Conservation (phyloP, 2,888 invertebrate species). For the Phasia obesa region DNA sequence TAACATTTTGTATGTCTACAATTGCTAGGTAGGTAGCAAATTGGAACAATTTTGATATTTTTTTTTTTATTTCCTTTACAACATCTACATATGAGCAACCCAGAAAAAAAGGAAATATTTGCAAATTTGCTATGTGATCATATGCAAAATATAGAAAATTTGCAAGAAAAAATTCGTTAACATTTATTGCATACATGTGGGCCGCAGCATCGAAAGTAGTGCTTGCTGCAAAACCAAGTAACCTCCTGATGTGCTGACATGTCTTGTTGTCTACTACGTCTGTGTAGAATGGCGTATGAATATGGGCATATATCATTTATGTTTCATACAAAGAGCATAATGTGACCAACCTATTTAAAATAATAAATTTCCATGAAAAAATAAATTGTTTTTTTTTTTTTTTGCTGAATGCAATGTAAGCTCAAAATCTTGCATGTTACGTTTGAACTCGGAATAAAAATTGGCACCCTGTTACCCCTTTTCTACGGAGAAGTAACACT, state of each 20-base stretch:
- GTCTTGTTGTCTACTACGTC: constrained; percentile 52
- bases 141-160: constrained; percentile 64
- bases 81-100: constrained; percentile 15
- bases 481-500: too few relatives aligned
- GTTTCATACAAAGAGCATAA: background rate
- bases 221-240: constrained; percentile 54
- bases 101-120: constrained; percentile 14
- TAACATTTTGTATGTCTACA: background rate
- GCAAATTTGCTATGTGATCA: constrained; percentile 32
- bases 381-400: too few relatives aligned
- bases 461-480: too few relatives aligned
- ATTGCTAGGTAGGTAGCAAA: constrained; percentile 70
- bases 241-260: constrained; percentile 69
- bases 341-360: constrained; percentile 7
- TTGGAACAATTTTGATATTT: constrained; percentile 67
- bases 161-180: constrained; percentile 50
- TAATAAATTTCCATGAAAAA: background rate
- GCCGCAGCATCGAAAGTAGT: constrained; percentile 48
- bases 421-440: too few relatives aligned
- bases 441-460: too few relatives aligned
- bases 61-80: constrained; percentile 43
- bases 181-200: constrained; percentile 67
- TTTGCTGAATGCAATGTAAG: too few relatives aligned
- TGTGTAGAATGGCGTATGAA: constrained; percentile 16
- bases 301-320: constrained; percentile 41